A percentile compares a stretch with the other conserved stretches of the same genome.
phyloP scores from a whole-genome alignment of 1,140 invertebrate species.

The Apis laboriosa region DNA sequence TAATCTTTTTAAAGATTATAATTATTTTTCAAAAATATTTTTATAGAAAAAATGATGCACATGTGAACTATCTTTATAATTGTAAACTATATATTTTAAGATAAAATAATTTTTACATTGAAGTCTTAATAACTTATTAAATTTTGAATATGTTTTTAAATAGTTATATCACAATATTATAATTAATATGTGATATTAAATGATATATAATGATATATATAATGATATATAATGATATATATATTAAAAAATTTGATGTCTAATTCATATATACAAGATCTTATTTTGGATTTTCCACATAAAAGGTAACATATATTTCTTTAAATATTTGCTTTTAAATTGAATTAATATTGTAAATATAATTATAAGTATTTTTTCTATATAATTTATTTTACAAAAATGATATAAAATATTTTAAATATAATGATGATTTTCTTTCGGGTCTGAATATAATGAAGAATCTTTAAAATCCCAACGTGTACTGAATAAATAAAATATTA shows the following conservation, averaged over 20 bases:
- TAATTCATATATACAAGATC: background rate
- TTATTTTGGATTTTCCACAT: background rate
- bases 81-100: too few species aligned
- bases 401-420: background rate
- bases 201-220: background rate
- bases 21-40: too few species aligned
- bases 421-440: slow-evolving; percentile 70
- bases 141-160: too few species aligned
- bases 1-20: too few species aligned
- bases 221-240: background rate
- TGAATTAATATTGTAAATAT: background rate
- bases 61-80: too few species aligned
- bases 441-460: slow-evolving; percentile 66
- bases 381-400: slow-evolving; percentile 8
- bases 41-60: too few species aligned
- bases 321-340: too few species aligned
- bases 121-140: too few species aligned
- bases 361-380: background rate
- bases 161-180: too few species aligned
- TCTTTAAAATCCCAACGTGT: slow-evolving; percentile 60
- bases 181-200: background rate
- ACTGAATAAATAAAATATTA: slow-evolving; percentile 32
- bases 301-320: background rate
- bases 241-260: background rate
- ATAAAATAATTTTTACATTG: too few species aligned